Conservation (phyloP, 2,888 invertebrate genomes). For the Drosophila siamana region DNA sequence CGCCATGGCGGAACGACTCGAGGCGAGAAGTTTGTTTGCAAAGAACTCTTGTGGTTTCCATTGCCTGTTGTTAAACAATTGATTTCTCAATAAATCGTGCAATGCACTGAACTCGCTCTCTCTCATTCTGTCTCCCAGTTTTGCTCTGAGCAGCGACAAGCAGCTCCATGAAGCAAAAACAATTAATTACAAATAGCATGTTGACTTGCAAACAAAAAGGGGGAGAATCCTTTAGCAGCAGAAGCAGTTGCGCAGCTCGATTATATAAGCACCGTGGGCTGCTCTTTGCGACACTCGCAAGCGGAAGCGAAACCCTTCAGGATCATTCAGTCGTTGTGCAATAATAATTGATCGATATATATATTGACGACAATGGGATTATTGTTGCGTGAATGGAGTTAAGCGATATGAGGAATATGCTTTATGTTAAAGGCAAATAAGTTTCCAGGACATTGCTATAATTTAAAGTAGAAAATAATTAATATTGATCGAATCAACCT, state of each 20-base stretch:
- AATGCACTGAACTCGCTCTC: slow-evolving; percentile 65
- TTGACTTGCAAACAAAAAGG: slow-evolving; percentile 78
- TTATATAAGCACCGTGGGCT: slow-evolving; percentile 53
- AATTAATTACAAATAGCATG: slow-evolving; percentile 81
- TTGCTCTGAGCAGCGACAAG: too few relatives aligned
- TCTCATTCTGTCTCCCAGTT: not conserved
- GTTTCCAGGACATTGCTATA: too few relatives aligned
- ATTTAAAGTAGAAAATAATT: too few relatives aligned
- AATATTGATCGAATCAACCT: too few relatives aligned
- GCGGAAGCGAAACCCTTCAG: slow-evolving; percentile 5
- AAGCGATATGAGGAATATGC: too few relatives aligned
- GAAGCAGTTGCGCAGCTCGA: slow-evolving; percentile 32
- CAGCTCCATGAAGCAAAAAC: slow-evolving; percentile 73
- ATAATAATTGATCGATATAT: not conserved
- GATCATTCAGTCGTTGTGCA: slow-evolving; percentile 28
- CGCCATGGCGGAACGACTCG: slow-evolving; percentile 63
- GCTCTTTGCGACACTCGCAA: slow-evolving; percentile 8
- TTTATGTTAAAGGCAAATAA: too few relatives aligned
- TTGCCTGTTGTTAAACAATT: slow-evolving; percentile 81
- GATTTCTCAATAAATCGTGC: slow-evolving; percentile 81
- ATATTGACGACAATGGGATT: not conserved
- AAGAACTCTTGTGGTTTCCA: slow-evolving; percentile 81
- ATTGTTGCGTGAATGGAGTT: not conserved
- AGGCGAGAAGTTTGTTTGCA: slow-evolving; percentile 81
- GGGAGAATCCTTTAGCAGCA: slow-evolving; percentile 28